phyloP scores from a whole-genome alignment of 2,888 invertebrate species.

The Diadromus collaris region DNA sequence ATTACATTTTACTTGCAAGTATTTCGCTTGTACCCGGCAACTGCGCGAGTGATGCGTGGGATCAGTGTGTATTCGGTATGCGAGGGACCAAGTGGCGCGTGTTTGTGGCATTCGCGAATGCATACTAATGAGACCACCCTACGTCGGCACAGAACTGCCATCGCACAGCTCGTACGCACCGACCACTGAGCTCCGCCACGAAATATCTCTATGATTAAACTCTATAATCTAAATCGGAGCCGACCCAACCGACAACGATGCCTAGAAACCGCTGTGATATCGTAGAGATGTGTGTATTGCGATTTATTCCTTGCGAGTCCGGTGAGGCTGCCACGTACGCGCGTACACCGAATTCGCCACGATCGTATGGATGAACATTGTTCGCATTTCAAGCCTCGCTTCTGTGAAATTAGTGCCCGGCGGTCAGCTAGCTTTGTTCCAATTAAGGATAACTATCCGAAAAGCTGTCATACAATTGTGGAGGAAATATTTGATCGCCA shows the following conservation, averaged over 20 bases:
- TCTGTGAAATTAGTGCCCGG: neutral
- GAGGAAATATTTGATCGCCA: neutral
- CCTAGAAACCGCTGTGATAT: neutral
- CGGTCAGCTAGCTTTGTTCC: neutral
- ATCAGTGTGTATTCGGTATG: constrained; percentile 31
- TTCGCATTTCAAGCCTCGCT: constrained; percentile 27
- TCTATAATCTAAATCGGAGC: constrained; percentile 51
- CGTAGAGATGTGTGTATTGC: neutral
- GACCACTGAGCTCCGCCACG: constrained; percentile 64
- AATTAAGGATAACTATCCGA: neutral
- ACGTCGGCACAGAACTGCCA: constrained; percentile 56
- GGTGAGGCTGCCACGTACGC: constrained; percentile 17
- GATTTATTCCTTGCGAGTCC: neutral
- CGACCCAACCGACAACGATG: neutral
- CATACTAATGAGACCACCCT: constrained; percentile 43
- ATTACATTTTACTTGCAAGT: constrained; percentile 61
- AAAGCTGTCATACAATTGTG: neutral
- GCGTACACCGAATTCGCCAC: constrained; percentile 14
- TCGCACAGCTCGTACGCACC: constrained; percentile 54
- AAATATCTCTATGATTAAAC: constrained; percentile 77
- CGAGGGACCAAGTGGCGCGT: constrained; percentile 45
- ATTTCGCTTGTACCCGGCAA: constrained; percentile 19
- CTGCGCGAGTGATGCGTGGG: constrained; percentile 17
- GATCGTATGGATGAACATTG: constrained; percentile 12
- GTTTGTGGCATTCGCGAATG: constrained; percentile 63